Evolutionary conservation across 1,140 invertebrate species (phyloP), one percentile per base, ranked within the genome.

Genomic region (Euglossa dilemma): DNA sequence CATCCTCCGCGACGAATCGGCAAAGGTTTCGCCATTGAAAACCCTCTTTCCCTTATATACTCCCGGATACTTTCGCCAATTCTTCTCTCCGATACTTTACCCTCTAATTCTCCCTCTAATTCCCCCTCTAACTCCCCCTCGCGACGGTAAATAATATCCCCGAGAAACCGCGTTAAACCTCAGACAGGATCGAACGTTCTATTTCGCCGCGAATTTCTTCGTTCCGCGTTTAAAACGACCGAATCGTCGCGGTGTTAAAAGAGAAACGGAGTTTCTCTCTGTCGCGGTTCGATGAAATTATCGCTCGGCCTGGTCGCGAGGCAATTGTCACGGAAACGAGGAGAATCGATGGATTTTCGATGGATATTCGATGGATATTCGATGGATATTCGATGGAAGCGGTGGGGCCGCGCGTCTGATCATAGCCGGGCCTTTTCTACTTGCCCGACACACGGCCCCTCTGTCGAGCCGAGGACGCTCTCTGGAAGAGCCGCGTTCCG

Each of bases 391-490:
- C 74, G 45, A 50, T 76, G 59, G 12, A 6, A 12, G 8, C 0
- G 4, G 18, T 36, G 23, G 47, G 14, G 0, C 4, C n/a, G 47
- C n/a, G 64, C 25, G 84, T 84, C 86, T 79, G 86, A 87, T 66
- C 66, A 50, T 61, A 45, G 57, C 45, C 8, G 11, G 36, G 50
- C 36, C 47, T 69, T 66, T 79, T 84, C 86, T 50, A 87, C 86
- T 87, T 52, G 52, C 11, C 6, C 67, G 20, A 23, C 7, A 4
- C 18, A 18, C 63, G 2, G 9, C 6, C 0, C 25, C 8, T 7
- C 16, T 36, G 8, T 20, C 25, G 4, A n/a, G n/a, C 6, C 5
- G 7, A 8, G 2, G 6, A 14, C 16, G 2, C 59, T 63, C 1
- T 4, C 36, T 4, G 36, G 36, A 36, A 36, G 36, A 36, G 36